Percentiles rank a stretch among this genome's conserved stretches.
phyloP scores from a whole-genome alignment of 2,797 vertebrate species.

The Danio choprae region DNA sequence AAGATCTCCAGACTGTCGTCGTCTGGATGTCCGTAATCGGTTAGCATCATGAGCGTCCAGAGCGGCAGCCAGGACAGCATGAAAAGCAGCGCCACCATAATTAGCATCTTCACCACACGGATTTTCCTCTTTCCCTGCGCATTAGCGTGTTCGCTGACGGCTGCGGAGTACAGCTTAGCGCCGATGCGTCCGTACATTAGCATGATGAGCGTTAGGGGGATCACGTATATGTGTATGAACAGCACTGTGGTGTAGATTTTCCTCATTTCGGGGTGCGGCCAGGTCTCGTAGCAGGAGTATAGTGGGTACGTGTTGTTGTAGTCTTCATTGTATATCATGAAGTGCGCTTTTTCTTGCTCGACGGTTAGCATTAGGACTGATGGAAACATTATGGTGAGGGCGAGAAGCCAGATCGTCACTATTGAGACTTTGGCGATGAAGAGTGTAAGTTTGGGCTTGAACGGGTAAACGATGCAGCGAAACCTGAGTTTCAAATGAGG shows the following conservation, averaged over 20 bases:
- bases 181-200: constrained; percentile 65
- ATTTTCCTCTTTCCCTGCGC: constrained; percentile 49
- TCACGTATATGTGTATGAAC: constrained; percentile 64
- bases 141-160: constrained; percentile 26
- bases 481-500: constrained; percentile 55
- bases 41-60: constrained; percentile 69
- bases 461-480: constrained; percentile 67
- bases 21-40: constrained; percentile 58
- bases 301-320: constrained; percentile 60
- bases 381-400: constrained; percentile 65
- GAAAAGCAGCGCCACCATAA: constrained; percentile 66
- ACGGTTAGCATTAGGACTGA: constrained; percentile 64
- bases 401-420: constrained; percentile 62
- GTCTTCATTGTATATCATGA: constrained; percentile 49
- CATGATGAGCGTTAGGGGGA: constrained; percentile 54
- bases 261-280: constrained; percentile 63
- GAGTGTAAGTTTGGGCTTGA: constrained; percentile 64
- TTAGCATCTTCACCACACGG: constrained; percentile 68
- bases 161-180: constrained; percentile 57
- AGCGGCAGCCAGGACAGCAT: constrained; percentile 69
- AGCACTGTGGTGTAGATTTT: constrained; percentile 67
- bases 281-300: constrained; percentile 67
- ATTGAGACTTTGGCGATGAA: constrained; percentile 59
- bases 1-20: constrained; percentile 59
- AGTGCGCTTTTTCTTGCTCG: constrained; percentile 53